A percentile compares a stretch with the other conserved stretches of the same genome.
These are phyloP conservation scores for Drosophila cognata DNA, from an alignment of 2,888 invertebrate genomes.

Conservation along the genomic window DNA sequence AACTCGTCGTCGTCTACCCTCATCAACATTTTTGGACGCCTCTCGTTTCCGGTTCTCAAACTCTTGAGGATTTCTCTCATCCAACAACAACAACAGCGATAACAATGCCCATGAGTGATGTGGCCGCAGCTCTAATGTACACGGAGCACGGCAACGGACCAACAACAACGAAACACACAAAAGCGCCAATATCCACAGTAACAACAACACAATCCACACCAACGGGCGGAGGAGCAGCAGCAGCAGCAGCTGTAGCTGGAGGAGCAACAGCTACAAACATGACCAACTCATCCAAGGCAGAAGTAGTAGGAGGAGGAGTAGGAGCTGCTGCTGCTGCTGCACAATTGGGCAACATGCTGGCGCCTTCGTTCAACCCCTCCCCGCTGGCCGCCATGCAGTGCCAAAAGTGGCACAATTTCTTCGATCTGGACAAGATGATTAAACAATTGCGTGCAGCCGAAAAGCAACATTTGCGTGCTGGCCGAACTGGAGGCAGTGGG, in stretches of 20 bases:
- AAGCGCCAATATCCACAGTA: conserved; percentile 20
- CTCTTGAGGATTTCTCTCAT: conserved; percentile 1
- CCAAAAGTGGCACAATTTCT: conserved; percentile 81
- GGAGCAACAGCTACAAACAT: conserved; percentile 42
- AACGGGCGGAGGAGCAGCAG: conserved; percentile 14
- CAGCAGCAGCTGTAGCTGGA: conserved; percentile 24
- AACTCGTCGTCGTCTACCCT: conserved; percentile 53
- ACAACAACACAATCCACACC: conserved; percentile 4
- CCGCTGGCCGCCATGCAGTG: conserved; percentile 65
- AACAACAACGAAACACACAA: conserved; percentile 38
- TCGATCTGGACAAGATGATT: conserved; percentile 81
- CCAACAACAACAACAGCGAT: conserved; percentile 28
- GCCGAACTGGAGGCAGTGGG: conserved; percentile 29
- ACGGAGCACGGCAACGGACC: conserved; percentile 60
- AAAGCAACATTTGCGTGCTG: conserved; percentile 70
- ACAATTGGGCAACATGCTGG: conserved; percentile 47
- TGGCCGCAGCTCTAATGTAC: conserved; percentile 59
- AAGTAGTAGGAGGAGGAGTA: conserved; percentile 28
- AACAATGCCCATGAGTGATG: conserved; percentile 72
- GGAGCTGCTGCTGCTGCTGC: conserved; percentile 15
- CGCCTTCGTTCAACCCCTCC: conserved; percentile 29
- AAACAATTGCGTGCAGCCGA: conserved; percentile 80
- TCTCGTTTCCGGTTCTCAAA: not conserved
- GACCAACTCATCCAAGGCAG: conserved; percentile 58
- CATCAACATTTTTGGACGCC: conserved; percentile 52